Evolutionary conservation across 2,888 invertebrate species (phyloP), one percentile per base, ranked within the genome.

Genomic region (Diaphora mendica): DNA sequence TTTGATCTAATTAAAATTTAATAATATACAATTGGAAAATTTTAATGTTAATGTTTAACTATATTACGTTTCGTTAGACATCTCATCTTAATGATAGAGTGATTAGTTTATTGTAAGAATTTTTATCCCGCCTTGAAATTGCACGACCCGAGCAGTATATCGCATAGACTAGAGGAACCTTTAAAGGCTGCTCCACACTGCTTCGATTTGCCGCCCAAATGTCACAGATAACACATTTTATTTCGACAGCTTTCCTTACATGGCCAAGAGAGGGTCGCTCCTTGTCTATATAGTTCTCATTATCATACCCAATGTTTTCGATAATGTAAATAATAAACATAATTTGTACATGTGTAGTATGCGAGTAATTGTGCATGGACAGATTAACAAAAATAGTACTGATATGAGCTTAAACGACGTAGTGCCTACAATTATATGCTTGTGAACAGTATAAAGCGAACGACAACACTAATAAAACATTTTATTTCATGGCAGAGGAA

Each of bases 381-480:
- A 93, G 91, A 88, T 91, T 88, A 90, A 94, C 91, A 93, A 90
- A 91, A 92, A 93, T 96, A 96, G 96, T 96, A 96, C 96, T 96
- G 96, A 96, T 96, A 96, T 96, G 96, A 96, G 96, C 96, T 96
- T 96, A 96, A 93, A 95, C 91, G 94, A 96, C 92, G 96, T 96
- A 96, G 96, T 96, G 96, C 96, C 96, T 96, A 96, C 96, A 95
- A 96, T 93, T 94, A 93, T 93, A 93, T 94, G 95, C 95, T 95
- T 95, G 89, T 92, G 90, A 90, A 91, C 92, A 93, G 90, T 90
- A 85, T 91, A 89, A 90, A 90, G 89, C 89, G 83, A 88, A 88
- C 84, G 74, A 90, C 81, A 85, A 88, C 87, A 90, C 86, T 79
- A 79, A 75, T 82, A 73, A 76, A 76, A 77, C 77, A 78, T 86